Percentiles rank a stretch among this genome's conserved stretches.
Evolutionary conservation across 2,888 invertebrate species (phyloP).

Genomic region (Acholoe squamosa): DNA sequence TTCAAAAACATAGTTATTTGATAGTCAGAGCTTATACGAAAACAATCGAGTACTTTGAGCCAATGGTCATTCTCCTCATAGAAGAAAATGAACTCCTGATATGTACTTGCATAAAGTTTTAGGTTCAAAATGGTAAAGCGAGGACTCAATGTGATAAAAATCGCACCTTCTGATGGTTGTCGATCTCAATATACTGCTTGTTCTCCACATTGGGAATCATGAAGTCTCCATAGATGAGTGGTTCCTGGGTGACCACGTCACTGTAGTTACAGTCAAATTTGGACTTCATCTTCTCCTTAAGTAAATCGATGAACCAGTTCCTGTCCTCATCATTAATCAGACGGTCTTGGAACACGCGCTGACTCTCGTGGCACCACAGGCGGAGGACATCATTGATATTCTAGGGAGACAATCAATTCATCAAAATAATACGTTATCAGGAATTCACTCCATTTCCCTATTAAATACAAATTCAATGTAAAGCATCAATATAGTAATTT

Average conservation of each 20-base stretch:
- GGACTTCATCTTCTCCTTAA: constrained; percentile 84
- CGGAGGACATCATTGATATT: constrained; percentile 77
- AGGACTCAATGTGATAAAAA: no score
- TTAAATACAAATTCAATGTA: no score
- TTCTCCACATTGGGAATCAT: constrained; percentile 81
- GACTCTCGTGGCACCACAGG: constrained; percentile 83
- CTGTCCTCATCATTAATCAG: constrained; percentile 83
- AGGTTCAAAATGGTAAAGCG: no score
- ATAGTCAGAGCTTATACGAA: no score
- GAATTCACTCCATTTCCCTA: no score
- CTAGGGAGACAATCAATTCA: constrained; percentile 69
- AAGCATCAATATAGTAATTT: no score
- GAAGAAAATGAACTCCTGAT: no score
- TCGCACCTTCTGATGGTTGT: constrained; percentile 86
- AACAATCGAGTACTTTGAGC: no score
- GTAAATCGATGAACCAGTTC: constrained; percentile 78
- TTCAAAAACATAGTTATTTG: no score
- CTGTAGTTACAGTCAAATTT: constrained; percentile 85
- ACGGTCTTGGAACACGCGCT: constrained; percentile 83
- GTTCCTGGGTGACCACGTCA: constrained; percentile 84
- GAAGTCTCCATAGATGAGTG: constrained; percentile 89
- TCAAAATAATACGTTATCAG: background rate
- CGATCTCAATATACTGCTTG: constrained; percentile 87
- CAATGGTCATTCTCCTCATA: no score
- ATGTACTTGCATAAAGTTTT: no score